Conservation (phyloP, 2,888 invertebrate species). For the Morpho deidamia region DNA sequence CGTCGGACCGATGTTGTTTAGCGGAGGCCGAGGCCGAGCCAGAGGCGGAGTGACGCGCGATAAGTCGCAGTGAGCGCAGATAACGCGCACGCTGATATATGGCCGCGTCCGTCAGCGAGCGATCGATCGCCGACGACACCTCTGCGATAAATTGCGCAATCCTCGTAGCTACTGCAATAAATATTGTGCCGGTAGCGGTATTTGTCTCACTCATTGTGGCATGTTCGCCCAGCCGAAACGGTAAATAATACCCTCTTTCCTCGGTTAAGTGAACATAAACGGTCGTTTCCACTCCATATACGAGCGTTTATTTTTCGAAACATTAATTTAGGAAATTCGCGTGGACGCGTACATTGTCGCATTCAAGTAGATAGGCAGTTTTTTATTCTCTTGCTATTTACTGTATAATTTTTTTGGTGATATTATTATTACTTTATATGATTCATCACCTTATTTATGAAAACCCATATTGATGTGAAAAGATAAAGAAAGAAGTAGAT, state of each 20-base stretch:
- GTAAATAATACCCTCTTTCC: constrained; percentile 78
- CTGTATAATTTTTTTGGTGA: background rate
- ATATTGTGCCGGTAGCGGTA: constrained; percentile 68
- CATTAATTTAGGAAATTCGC: constrained; percentile 73
- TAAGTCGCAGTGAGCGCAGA: constrained; percentile 73
- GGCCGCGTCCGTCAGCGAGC: constrained; percentile 64
- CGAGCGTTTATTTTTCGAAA: constrained; percentile 76
- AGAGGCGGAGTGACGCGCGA: constrained; percentile 44
- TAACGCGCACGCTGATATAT: constrained; percentile 72
- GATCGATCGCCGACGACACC: constrained; percentile 75
- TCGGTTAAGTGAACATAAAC: constrained; percentile 79
- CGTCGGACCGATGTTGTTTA: constrained; percentile 47
- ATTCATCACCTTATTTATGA: constrained; percentile 1
- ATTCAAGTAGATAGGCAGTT: constrained; percentile 20
- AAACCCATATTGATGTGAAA: background rate
- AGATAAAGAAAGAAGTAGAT: too few species aligned
- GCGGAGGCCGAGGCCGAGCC: constrained; percentile 32
- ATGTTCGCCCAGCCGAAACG: constrained; percentile 75
- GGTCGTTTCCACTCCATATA: constrained; percentile 78
- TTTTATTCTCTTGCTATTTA: constrained; percentile 3
- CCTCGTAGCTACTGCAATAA: constrained; percentile 75
- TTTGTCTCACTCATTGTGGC: constrained; percentile 77
- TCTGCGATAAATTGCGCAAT: constrained; percentile 77
- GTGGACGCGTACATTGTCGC: constrained; percentile 45
- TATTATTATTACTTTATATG: background rate